Base-by-base conservation (phyloP, 2,113 vertebrate species). In the Symphodus melops region DNA sequence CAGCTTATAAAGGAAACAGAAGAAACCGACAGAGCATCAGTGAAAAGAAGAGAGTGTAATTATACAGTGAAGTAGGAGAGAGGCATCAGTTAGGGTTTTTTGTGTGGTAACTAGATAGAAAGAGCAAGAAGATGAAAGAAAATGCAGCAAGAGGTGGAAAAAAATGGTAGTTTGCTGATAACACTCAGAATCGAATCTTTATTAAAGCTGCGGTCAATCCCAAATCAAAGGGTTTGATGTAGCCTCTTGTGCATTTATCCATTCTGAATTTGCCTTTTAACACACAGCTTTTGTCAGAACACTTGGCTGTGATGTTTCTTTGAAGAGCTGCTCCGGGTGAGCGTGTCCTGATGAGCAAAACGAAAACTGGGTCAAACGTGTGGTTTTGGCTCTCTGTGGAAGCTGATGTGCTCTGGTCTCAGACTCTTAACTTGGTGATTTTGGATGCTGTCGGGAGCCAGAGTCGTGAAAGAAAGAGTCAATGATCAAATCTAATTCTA, bases 321-420 rank as follows among this genome's bases (percentile, higher is more conserved):
- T 65, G 54, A 84, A 77, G 66, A 68, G 36, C 42, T 2, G 3
- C 53, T 49, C 56, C 49, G 63, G 68, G 61, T 63, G 64, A 72
- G 46, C 1, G 4, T 14, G 19, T 75, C 66, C 51, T 55, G 66
- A 48, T 1, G 17, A 59, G 62, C 41, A 12, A 41, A 72, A 66
- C 71, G 37, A 76, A 86, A 88, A 84, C 17, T 90, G 66, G 84
- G 86, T 90, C 86, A 90, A 88, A 88, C 46, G 55, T 53, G 52
- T 54, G 69, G 72, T 74, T 78, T 78, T 10, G 58, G 65, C 44
- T 81, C 78, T 49, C 70, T 39, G 69, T 69, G 57, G 75, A 68
- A 71, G 74, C 67, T 37, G 21, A 65, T 8, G 52, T 28, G 70
- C 79, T 70, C 11, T 16, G 48, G 52, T 75, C 68, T 72, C 11